Evolutionary conservation across 2,888 invertebrate species (phyloP).

Genomic region (Nomada goodeniana): DNA sequence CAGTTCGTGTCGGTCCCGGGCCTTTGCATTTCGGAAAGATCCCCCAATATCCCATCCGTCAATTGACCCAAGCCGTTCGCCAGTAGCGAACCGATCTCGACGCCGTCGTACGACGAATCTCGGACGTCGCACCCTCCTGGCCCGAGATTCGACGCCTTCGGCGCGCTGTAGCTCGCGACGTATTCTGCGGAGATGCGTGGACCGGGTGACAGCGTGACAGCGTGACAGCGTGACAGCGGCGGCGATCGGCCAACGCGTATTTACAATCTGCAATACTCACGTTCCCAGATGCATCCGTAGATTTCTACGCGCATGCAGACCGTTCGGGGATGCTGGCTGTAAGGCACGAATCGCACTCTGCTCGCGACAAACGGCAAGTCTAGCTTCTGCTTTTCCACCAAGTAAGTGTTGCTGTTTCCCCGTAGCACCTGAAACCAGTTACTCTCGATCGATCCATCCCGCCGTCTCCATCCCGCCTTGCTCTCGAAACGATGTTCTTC

Average conservation of each 20-base stretch:
- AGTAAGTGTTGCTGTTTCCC: conserved; percentile 92
- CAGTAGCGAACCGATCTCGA: conserved; percentile 85
- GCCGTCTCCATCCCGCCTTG: conserved; percentile 25
- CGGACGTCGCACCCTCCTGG: conserved; percentile 88
- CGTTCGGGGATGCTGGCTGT: conserved; percentile 93
- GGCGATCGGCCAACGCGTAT: too few species aligned
- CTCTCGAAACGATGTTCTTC: conserved; percentile 5
- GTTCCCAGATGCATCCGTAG: conserved; percentile 93
- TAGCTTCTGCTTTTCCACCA: conserved; percentile 89
- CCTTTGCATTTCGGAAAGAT: conserved; percentile 83
- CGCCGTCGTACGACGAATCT: conserved; percentile 93
- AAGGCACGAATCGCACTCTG: conserved; percentile 94
- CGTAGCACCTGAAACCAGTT: conserved; percentile 88
- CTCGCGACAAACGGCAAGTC: conserved; percentile 94
- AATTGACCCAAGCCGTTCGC: conserved; percentile 92
- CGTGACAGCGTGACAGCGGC: too few species aligned
- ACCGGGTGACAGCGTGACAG: too few species aligned
- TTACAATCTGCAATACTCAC: conserved; percentile 84
- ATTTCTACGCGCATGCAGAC: conserved; percentile 97
- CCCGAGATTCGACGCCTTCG: conserved; percentile 88
- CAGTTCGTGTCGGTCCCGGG: conserved; percentile 85
- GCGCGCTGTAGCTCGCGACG: conserved; percentile 88
- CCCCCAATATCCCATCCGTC: conserved; percentile 90
- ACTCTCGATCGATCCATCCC: background rate
- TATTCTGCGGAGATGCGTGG: conserved; percentile 85